Percentiles rank a stretch among this genome's conserved stretches.
These are phyloP conservation scores for Takifugu flavidus DNA, from an alignment of 2,113 vertebrate species.

Conservation along the genomic window DNA sequence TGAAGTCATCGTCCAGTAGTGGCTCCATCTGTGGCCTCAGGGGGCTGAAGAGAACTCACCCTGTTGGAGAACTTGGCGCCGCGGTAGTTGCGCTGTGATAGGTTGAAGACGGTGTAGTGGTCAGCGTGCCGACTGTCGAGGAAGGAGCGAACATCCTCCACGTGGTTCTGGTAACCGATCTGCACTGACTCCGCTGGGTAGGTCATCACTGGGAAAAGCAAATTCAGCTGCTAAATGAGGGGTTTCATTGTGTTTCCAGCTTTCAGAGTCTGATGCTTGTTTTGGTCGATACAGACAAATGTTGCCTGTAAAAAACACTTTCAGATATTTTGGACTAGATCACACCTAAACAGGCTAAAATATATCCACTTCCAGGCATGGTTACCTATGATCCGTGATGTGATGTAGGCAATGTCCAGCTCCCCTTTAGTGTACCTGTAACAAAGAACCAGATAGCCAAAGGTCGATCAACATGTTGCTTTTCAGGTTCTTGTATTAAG, in stretches of 20 bases:
- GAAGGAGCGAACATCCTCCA: conserved; percentile 96
- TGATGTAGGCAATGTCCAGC: conserved; percentile 96
- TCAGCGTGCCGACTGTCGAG: conserved; percentile 94
- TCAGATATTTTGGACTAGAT: not conserved
- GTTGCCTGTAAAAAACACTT: not conserved
- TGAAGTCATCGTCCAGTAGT: no score
- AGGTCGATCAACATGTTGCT: not conserved
- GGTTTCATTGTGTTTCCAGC: not conserved
- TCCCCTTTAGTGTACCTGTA: conserved; percentile 96
- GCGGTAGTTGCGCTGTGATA: conserved; percentile 94
- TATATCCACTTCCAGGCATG: not conserved
- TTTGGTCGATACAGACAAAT: no score
- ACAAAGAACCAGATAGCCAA: conserved; percentile 34
- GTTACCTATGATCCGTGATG: conserved; percentile 94
- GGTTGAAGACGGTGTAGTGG: conserved; percentile 98
- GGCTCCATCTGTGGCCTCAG: not conserved
- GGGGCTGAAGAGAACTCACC: conserved; percentile 72
- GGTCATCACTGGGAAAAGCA: conserved; percentile 85
- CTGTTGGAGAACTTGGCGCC: conserved; percentile 97
- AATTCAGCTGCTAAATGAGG: not conserved
- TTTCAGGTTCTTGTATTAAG: no score
- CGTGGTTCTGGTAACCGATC: conserved; percentile 94
- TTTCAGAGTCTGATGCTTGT: not conserved
- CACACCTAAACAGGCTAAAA: not conserved
- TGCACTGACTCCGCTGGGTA: conserved; percentile 93